phyloP scores from a whole-genome alignment of 2,888 invertebrate species.

The Iselma pallidipennis region DNA sequence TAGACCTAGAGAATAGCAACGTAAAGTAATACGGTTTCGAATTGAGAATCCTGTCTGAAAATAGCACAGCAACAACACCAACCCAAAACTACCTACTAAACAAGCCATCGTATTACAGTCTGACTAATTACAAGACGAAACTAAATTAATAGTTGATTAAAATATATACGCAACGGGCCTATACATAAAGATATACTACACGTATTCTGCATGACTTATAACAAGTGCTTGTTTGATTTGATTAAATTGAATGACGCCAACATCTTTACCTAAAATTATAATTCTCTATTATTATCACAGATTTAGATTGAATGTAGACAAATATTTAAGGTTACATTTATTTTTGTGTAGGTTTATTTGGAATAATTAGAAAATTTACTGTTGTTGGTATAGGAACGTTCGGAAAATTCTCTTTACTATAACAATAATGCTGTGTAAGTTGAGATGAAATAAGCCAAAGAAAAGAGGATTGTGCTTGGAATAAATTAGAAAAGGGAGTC shows the following conservation, averaged over 20 bases:
- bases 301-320: too few relatives aligned
- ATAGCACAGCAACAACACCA: not conserved
- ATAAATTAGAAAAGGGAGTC: not conserved
- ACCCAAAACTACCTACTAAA: not conserved
- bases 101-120: conserved; percentile 3
- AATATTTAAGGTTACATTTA: too few relatives aligned
- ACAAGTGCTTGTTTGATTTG: not conserved
- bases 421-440: not conserved
- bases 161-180: conserved; percentile 9
- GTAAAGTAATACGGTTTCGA: not conserved
- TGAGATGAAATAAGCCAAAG: not conserved
- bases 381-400: not conserved
- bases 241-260: conserved; percentile 11
- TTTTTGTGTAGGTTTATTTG: too few relatives aligned
- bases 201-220: not conserved
- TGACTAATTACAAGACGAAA: conserved; percentile 17
- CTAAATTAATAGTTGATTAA: conserved; percentile 19
- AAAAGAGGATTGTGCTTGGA: not conserved
- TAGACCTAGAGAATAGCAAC: not conserved
- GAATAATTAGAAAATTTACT: too few relatives aligned
- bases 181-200: not conserved
- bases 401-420: not conserved
- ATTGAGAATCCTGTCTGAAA: not conserved
- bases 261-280: not conserved
- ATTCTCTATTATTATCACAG: too few relatives aligned